Base-by-base conservation (phyloP, 1,140 invertebrate species). In the Platyura marginata region DNA sequence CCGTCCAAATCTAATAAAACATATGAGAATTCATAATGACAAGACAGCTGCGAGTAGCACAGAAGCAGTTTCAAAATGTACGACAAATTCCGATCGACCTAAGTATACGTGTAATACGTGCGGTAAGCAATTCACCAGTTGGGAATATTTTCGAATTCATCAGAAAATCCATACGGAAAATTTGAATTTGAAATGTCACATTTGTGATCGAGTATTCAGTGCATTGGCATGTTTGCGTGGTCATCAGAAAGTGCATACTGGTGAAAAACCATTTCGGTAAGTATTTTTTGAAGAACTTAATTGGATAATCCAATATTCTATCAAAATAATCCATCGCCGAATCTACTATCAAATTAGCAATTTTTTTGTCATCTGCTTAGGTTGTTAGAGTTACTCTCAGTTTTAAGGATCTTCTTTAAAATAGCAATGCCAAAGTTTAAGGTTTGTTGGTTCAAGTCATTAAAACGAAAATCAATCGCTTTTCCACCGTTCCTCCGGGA, bases 51-150 rank as follows among this genome's bases (percentile, higher is more conserved):
- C n/a, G n/a, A 54, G 16, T 36, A 11, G 4, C 4, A 36, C 6
- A 5, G 15, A 9, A 36, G 34, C 6, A 36, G 6, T 8, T 29
- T 6, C 6, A 6, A 10, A n/a, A 36, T 6, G 5, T n/a, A n/a
- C 15, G 9, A 10, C 34, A 10, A 16, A 60, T 29, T 61, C 60
- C 46, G 55, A 60, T 43, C 47, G 58, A 34, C 58, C 56, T 37
- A 61, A 61, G 29, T 61, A 54, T 44, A 62, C 59, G 36, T 65
- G 63, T 44, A 56, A 63, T 37, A 49, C 57, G n/a, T 64, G 62
- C 48, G 51, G 57, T 45, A 59, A 59, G 46, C 55, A 60, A 47
- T 64, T 62, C 33, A 54, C 57, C 49, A 62, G 51, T 46, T 57
- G 57, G 9, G 56, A 59, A 22, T 61, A 59, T 45, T 61, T 61